Evolutionary conservation across 2,797 vertebrate species (phyloP), one percentile per base, ranked within the genome.

Genomic region (Cyprinodon diabolis): DNA sequence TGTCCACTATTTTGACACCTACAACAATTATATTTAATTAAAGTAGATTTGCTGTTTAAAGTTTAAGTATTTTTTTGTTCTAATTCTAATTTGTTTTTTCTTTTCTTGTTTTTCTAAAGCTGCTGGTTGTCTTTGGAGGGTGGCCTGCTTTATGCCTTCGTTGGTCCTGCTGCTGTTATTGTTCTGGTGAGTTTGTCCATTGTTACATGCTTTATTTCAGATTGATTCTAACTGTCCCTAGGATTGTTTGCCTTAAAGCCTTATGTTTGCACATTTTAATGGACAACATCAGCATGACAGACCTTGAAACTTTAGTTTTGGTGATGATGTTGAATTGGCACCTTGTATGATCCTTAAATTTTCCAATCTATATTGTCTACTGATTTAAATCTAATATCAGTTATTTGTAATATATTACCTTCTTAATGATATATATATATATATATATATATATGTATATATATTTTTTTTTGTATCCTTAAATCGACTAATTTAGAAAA

Each of bases 61-160:
- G 30, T 62, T 62, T 40, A 17, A 62, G 75, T 45, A 68, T 30
- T 30, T 30, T 30, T 30, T 30, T 30, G 30, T 30, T 30, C 30
- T 30, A 30, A 30, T 30, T 30, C 30, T 30, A 30, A 30, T 30
- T 30, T 30, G 30, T 30, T 30, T 3, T 30, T 30, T 30, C 30
- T 30, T 30, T 30, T 66, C 56, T 3, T 84, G n/a, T 51, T 45
- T 58, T 0, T 19, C 65, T 75, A 10, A 82, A 99, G 98, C 89
- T 99, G 98, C 93, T 99, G 98, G 98, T 94, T 99, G 67, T 99
- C 98, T 0, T 91, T 99, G 89, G 98, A 99, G 89, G 98, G 98
- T 0, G 97, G 98, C 19, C 91, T 99, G 76, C 96, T 99, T 72
- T 99, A 99, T 0, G 97, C 98, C 80, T 99, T 99, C 15, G 98